A percentile compares a stretch with the other conserved stretches of the same genome.
Conservation (phyloP, 2,888 invertebrate genomes). For the Scaptomyza tumidula region DNA sequence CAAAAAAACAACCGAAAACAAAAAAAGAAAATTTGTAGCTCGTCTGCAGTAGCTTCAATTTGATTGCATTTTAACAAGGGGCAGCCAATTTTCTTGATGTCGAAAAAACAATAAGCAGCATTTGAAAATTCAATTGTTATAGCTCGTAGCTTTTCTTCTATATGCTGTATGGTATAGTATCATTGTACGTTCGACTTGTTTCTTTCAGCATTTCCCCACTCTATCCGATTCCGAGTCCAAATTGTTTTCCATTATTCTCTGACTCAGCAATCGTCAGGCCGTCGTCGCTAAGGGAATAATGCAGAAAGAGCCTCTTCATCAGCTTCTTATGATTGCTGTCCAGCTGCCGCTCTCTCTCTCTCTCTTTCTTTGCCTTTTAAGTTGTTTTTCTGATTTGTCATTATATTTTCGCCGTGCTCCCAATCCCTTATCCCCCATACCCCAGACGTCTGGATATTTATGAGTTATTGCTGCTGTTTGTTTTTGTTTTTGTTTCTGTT, state of each 20-base stretch:
- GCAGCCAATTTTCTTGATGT: slow-evolving; percentile 68
- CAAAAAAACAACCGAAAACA: slow-evolving; percentile 19
- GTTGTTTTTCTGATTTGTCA: slow-evolving; percentile 73
- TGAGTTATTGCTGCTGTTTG: slow-evolving; percentile 58
- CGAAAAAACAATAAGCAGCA: slow-evolving; percentile 75
- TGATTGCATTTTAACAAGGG: slow-evolving; percentile 78
- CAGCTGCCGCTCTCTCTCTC: slow-evolving; percentile 49
- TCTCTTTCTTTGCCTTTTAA: slow-evolving; percentile 26
- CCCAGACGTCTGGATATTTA: slow-evolving; percentile 51
- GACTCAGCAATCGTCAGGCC: slow-evolving; percentile 54
- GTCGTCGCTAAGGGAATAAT: slow-evolving; percentile 24
- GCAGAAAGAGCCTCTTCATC: slow-evolving; percentile 62
- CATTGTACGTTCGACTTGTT: slow-evolving; percentile 13
- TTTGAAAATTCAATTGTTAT: slow-evolving; percentile 78
- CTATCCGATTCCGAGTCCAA: slow-evolving; percentile 38
- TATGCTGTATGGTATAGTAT: slow-evolving; percentile 19
- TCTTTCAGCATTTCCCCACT: slow-evolving; percentile 30
- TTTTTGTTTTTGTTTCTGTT: slow-evolving; percentile 27
- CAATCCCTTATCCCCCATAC: not conserved
- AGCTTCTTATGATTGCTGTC: slow-evolving; percentile 67
- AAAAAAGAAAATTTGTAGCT: slow-evolving; percentile 32
- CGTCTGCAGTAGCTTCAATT: slow-evolving; percentile 55
- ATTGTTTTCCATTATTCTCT: slow-evolving; percentile 77
- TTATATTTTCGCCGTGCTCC: slow-evolving; percentile 57
- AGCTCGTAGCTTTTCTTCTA: slow-evolving; percentile 61